Conservation (phyloP, 1,140 invertebrate species). For the Brachystomella parvula region DNA sequence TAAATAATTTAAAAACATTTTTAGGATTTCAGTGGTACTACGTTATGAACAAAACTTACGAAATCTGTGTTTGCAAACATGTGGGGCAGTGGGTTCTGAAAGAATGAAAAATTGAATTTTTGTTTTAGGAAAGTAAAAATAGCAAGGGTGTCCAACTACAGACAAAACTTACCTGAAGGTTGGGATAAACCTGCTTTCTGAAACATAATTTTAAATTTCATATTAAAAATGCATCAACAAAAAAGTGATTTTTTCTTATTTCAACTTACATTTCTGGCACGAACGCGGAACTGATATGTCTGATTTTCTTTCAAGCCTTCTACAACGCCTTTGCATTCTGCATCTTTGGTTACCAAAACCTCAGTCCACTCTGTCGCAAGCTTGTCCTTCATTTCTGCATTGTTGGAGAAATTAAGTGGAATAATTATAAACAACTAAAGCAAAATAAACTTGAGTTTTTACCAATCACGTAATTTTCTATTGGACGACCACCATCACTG, state of each 20-base stretch:
- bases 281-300: slow-evolving; percentile 85
- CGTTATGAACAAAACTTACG: slow-evolving; percentile 56
- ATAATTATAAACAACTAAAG: slow-evolving; percentile 2
- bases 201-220: too few relatives aligned
- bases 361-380: slow-evolving; percentile 80
- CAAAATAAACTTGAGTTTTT: not conserved
- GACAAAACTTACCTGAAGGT: too few relatives aligned
- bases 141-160: not conserved
- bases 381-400: slow-evolving; percentile 95
- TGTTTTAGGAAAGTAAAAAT: not conserved
- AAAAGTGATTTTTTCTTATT: too few relatives aligned
- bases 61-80: slow-evolving; percentile 85
- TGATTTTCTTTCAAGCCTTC: slow-evolving; percentile 85
- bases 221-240: not conserved
- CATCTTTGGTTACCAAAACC: slow-evolving; percentile 69
- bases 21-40: not conserved
- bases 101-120: slow-evolving; percentile 65
- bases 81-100: slow-evolving; percentile 84
- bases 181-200: too few relatives aligned
- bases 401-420: not conserved
- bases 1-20: slow-evolving; percentile 45
- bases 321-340: slow-evolving; percentile 68
- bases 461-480: slow-evolving; percentile 43
- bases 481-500: slow-evolving; percentile 87
- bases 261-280: slow-evolving; percentile 89